phyloP scores from a whole-genome alignment of 2,888 invertebrate species.

The Apamea sordens region DNA sequence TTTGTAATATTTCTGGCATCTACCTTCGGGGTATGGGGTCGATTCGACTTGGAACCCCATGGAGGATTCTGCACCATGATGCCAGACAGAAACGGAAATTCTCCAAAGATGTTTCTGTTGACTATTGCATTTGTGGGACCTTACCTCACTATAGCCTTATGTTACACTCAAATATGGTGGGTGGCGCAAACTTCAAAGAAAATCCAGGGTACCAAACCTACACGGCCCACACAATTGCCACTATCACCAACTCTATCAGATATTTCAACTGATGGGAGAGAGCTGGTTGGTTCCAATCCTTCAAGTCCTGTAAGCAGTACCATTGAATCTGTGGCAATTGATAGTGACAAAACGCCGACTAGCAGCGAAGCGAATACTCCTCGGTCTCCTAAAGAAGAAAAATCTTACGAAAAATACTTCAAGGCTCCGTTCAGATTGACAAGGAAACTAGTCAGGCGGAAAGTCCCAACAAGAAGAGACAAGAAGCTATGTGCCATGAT shows the following conservation, averaged over 20 bases:
- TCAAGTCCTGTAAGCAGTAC: conserved; percentile 21
- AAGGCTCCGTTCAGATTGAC: conserved; percentile 79
- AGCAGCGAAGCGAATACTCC: conserved; percentile 16
- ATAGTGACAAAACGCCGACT: conserved; percentile 13
- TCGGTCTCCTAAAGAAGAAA: conserved; percentile 28
- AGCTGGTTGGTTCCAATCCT: not conserved
- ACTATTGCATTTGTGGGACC: conserved; percentile 95
- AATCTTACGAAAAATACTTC: conserved; percentile 70
- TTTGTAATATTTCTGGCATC: conserved; percentile 93
- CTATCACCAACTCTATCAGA: conserved; percentile 34
- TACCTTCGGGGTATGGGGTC: conserved; percentile 93
- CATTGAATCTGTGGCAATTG: conserved; percentile 9
- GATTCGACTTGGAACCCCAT: conserved; percentile 93
- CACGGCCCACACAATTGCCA: conserved; percentile 61
- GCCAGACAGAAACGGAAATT: conserved; percentile 90
- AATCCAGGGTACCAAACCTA: conserved; percentile 81
- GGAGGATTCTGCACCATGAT: conserved; percentile 95
- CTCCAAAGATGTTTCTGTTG: conserved; percentile 93
- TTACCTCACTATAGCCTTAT: conserved; percentile 94
- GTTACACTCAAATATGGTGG: conserved; percentile 95
- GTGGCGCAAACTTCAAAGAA: conserved; percentile 93
- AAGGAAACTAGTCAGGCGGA: conserved; percentile 84
- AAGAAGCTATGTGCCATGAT: conserved; percentile 95
- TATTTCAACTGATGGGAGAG: conserved; percentile 17
- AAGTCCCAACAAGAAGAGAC: conserved; percentile 93